Evolutionary conservation across 1,140 invertebrate species (phyloP), one percentile per base, ranked within the genome.

Genomic region (Ridgeia piscesae): DNA sequence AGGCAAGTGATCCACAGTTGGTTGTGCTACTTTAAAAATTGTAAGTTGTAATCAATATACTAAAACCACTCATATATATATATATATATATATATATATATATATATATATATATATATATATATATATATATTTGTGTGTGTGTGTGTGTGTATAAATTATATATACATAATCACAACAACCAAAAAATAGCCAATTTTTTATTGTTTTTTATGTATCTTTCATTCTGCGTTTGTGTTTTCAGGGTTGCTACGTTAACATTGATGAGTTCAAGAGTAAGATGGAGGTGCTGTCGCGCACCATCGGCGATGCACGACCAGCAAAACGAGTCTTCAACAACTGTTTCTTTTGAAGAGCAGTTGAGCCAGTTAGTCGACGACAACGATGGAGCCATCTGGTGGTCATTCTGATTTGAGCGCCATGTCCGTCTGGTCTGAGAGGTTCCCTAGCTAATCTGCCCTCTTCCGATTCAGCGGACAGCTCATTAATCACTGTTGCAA

Each of bases 241-340:
- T 92, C 93, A 95, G 95, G 95, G 95, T 17, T 95, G 94, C 92
- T 95, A 95, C 93, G 92, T 95, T 17, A 94, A 95, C 91, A 95
- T 95, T 90, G 95, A 95, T 93, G 94, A 95, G 77, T 95, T 94
- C 93, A 95, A 95, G 92, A 95, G 94, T 91, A 93, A 93, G 77
- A 35, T 94, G 2, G 92, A 94, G 35, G 94, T 94, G 17, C 89
- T 94, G 6, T 93, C 93, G 6, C 92, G 92, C 50, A 93, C 91
- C 14, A 77, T 93, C 31, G 95, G 94, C 35, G 93, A 94, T 42
- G 91, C 92, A n/a, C 91, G 91, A 89, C 93, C 92, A 34, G 91
- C 93, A 21, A 94, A 94, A 88, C 92, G 93, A 42, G 95, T 95
- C 9, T 94, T 95, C 11, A 95, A 95, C 92, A 94, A 94, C 50